These are phyloP conservation scores for Laticauda laticaudata DNA, from an alignment of 2,113 vertebrate species.

Conservation along the genomic window DNA sequence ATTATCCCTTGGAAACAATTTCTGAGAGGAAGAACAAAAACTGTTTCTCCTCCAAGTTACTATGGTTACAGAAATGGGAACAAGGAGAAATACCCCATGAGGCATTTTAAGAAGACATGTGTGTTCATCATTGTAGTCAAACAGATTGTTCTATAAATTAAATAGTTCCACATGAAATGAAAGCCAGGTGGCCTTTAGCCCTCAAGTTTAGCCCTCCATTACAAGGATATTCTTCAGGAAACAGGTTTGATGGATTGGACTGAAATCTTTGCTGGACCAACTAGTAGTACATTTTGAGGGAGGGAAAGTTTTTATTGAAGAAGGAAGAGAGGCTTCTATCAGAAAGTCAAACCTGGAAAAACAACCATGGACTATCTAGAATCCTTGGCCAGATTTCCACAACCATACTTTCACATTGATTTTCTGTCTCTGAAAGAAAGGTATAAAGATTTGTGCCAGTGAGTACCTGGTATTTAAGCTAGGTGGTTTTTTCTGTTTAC, in stretches of 20 bases:
- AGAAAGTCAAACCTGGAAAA: slow-evolving; percentile 10
- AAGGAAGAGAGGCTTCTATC: neutral
- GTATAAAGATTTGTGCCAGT: neutral
- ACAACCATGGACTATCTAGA: neutral
- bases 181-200: slow-evolving; percentile 54
- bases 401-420: neutral
- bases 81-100: slow-evolving; percentile 27
- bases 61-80: slow-evolving; percentile 52
- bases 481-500: neutral
- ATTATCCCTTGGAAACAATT: slow-evolving; percentile 50
- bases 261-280: slow-evolving; percentile 24
- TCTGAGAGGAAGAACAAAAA: slow-evolving; percentile 43
- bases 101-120: slow-evolving; percentile 50
- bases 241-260: slow-evolving; percentile 5
- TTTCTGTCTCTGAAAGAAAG: slow-evolving; percentile 26
- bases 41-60: slow-evolving; percentile 37
- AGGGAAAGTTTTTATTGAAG: slow-evolving; percentile 10
- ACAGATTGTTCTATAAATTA: slow-evolving; percentile 61
- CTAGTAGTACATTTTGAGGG: neutral
- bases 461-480: neutral
- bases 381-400: neutral
- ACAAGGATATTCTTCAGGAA: slow-evolving; percentile 28
- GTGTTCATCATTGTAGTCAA: slow-evolving; percentile 60
- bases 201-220: slow-evolving; percentile 37
- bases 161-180: slow-evolving; percentile 57